Evolutionary conservation across 2,113 vertebrate species (phyloP), one percentile per base, ranked within the genome.

Genomic region (Parotia lawesii): DNA sequence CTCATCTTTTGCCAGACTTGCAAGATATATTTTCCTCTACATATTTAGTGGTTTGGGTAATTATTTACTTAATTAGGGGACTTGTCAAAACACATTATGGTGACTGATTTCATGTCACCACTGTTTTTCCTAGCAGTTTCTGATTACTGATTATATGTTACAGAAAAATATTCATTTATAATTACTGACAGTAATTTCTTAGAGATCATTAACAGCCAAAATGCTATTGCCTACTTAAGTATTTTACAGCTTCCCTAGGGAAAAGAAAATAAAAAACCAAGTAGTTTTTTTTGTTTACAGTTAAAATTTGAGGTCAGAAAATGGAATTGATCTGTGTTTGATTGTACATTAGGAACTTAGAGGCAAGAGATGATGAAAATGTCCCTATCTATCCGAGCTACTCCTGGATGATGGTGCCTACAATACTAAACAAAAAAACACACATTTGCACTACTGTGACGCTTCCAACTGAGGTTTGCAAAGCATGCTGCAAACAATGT

Each of bases 31-130:
- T 89, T 96, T 87, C 16, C 62, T 29, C 57, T 94, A 77, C 91
- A 94, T 97, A 93, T 77, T 96, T 96, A 76, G 70, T 82, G 56
- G 88, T 83, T 94, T 94, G 76, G 64, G 87, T 95, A 96, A 96
- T 95, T 96, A 94, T 95, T 95, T 96, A 94, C 69, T 93, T 93
- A 92, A 94, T 89, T 85, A 92, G 72, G 14, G 87, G 50, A 75
- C 87, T 85, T 96, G 77, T 89, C 86, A 94, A 96, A 97, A 92
- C 89, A 87, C 85, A 88, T 90, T 89, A 88, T n/a, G 38, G 31
- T 86, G 69, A 80, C 73, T 69, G 72, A 83, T 70, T 81, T 89
- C 62, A 95, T 12, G 16, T 92, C 80, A 83, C 31, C 61, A 27
- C 57, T 53, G 28, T 91, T 96, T 96, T 81, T 91, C 79, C 53